These are phyloP conservation scores for Chrosomus eos DNA, from an alignment of 2,797 vertebrate species.

Conservation along the genomic window DNA sequence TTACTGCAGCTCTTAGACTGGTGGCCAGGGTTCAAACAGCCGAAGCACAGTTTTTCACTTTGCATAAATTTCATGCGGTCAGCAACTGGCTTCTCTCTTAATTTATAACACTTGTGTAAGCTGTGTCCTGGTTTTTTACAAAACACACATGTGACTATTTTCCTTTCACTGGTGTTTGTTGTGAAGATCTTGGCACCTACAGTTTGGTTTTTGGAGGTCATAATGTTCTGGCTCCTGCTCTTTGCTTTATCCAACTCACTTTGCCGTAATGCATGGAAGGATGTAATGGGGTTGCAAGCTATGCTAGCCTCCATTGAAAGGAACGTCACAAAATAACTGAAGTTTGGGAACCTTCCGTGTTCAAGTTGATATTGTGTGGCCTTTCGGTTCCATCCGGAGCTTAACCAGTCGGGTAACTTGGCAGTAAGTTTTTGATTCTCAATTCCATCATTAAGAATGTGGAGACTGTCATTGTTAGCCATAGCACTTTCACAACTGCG, in stretches of 20 bases:
- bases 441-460: no score
- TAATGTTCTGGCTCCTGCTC: background rate
- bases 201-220: conserved; percentile 23
- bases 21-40: conserved; percentile 51
- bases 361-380: no score
- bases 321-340: no score
- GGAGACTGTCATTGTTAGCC: no score
- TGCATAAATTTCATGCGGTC: conserved; percentile 44
- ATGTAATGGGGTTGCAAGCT: no score
- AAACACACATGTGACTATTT: conserved; percentile 28
- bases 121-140: conserved; percentile 48
- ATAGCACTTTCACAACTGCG: no score
- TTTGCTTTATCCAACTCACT: background rate
- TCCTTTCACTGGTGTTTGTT: conserved; percentile 37
- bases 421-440: no score
- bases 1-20: conserved; percentile 51
- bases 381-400: no score
- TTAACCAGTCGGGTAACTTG: no score
- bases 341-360: no score
- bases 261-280: no score
- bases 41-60: conserved; percentile 53
- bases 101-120: conserved; percentile 50
- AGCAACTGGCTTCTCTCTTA: conserved; percentile 21
- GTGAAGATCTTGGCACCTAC: conserved; percentile 34
- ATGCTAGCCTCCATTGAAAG: no score